Base-by-base conservation (phyloP, 2,113 vertebrate genomes). In the Jacana jacana region DNA sequence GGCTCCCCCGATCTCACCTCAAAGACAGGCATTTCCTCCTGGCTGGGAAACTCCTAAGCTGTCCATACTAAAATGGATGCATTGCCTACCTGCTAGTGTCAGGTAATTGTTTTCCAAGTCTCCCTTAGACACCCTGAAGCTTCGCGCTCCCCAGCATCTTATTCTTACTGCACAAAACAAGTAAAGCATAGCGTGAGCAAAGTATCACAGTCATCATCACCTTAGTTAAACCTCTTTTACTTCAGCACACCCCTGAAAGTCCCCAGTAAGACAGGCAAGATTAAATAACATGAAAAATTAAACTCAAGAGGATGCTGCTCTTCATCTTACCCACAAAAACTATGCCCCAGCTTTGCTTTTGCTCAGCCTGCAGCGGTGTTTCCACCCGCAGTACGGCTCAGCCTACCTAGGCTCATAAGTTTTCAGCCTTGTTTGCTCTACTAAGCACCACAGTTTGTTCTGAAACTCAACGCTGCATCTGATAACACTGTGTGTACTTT, bases 401-500 rank as follows among this genome's bases (percentile, higher is more conserved):
- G 23, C 30, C 11, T 44, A 63, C 33, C 10, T 14, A 13, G 2
- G 17, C 30, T 78, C 30, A 52, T 31, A 37, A 64, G 31, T 10
- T 14, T 75, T 24, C 73, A 66, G 42, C 57, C 31, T 35, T 8
- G 4, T 61, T 91, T 86, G 35, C 37, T 81, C 40, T 71, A 13
- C 19, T 30, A 40, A 78, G 60, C 64, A 70, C 30, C 33, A 1
- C 64, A 48, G 48, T 72, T 79, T 48, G 18, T 57, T 86, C 46
- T 68, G 69, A 75, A 86, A 83, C 33, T 31, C 2, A 1, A 10
- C 11, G 8, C 16, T 0, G 0, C 5, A 48, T 28, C 60, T 72
- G 52, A 68, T 46, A 86, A 0, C 18, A 5, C 24, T 3, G 8
- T 16, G 31, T 18, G 54, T 69, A 42, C 52, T 72, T 78, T 24